phyloP scores from a whole-genome alignment of 2,113 vertebrate genomes.

The Lates calcarifer region DNA sequence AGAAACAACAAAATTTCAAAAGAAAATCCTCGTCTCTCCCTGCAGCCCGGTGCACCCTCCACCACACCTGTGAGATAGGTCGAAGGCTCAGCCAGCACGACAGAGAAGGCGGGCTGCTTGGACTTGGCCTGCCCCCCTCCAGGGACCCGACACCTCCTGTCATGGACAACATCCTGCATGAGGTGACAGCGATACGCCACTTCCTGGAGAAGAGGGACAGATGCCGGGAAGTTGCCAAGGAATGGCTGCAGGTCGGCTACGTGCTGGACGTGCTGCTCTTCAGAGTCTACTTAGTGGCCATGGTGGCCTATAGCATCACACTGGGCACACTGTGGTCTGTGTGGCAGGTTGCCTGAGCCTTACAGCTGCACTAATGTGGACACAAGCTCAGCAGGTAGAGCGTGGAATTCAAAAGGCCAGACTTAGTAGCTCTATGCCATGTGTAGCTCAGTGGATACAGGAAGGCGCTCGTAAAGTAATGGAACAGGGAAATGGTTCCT shows the following conservation, averaged over 20 bases:
- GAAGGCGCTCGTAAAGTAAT: slow-evolving; percentile 1
- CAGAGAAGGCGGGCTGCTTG: slow-evolving; percentile 53
- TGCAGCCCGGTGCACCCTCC: slow-evolving; percentile 86
- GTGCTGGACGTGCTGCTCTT: slow-evolving; percentile 94
- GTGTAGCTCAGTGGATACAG: slow-evolving; percentile 24
- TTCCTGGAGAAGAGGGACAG: slow-evolving; percentile 91
- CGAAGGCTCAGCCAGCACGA: slow-evolving; percentile 74
- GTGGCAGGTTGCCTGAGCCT: slow-evolving; percentile 90
- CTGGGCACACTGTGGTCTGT: slow-evolving; percentile 94
- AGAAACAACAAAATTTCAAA: neutral
- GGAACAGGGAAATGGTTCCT: slow-evolving; percentile 7
- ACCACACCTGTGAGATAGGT: slow-evolving; percentile 79
- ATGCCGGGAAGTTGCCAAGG: slow-evolving; percentile 88
- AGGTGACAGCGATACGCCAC: slow-evolving; percentile 89
- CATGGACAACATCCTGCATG: slow-evolving; percentile 86
- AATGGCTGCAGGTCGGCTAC: slow-evolving; percentile 96
- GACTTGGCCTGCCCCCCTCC: slow-evolving; percentile 54
- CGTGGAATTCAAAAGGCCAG: neutral
- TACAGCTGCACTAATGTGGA: neutral
- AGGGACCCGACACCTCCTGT: slow-evolving; percentile 74
- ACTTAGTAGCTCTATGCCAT: slow-evolving; percentile 4
- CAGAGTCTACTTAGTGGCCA: slow-evolving; percentile 89
- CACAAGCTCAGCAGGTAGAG: neutral
- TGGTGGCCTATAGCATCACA: slow-evolving; percentile 91
- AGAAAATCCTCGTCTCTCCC: neutral